phyloP scores from a whole-genome alignment of 2,113 vertebrate genomes.

The Circaetus gallicus region DNA sequence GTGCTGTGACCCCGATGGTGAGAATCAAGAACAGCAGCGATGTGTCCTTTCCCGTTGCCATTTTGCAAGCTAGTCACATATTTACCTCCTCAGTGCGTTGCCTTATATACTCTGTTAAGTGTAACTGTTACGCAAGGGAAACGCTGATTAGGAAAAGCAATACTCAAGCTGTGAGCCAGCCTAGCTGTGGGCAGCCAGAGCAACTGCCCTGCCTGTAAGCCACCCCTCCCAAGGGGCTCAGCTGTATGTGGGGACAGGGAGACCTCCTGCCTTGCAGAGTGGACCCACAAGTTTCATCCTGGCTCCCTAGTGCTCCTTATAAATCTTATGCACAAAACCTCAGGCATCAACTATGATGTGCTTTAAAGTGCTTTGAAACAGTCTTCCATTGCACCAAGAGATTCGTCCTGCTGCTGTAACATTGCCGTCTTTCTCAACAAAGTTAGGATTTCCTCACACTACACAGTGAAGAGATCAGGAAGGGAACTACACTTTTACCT shows the following conservation, averaged over 20 bases:
- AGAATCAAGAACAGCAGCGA: background rate
- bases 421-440: rapidly evolving
- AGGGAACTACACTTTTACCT: background rate
- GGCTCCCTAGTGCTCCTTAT: background rate
- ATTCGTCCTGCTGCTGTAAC: background rate
- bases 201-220: no score
- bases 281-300: background rate
- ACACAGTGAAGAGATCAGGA: background rate
- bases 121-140: background rate
- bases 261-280: background rate
- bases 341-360: rapidly evolving
- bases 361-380: background rate
- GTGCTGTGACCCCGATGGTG: rapidly evolving
- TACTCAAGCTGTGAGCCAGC: background rate
- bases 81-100: background rate
- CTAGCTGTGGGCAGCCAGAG: rapidly evolving
- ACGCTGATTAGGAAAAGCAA: background rate
- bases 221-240: no score
- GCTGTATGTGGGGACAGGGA: rapidly evolving
- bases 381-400: background rate
- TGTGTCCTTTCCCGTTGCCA: background rate
- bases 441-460: background rate
- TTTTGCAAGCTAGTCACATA: background rate
- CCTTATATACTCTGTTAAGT: background rate
- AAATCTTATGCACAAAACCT: no score